A percentile compares a stretch with the other conserved stretches of the same genome.
These are phyloP conservation scores for Zhuqinia jingwanae DNA, from an alignment of 2,888 invertebrate species.

Conservation along the genomic window DNA sequence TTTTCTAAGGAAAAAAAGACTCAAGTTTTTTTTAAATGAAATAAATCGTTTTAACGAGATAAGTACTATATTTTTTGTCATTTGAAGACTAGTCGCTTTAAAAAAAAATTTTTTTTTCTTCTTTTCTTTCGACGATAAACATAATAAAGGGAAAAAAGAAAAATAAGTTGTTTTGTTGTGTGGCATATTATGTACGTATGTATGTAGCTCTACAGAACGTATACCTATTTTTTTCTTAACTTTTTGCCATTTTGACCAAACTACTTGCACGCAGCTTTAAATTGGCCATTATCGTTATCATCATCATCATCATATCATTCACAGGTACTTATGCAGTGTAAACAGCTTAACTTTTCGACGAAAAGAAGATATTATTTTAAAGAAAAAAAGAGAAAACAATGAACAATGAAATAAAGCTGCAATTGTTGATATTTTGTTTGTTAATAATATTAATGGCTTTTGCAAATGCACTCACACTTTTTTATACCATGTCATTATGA, in stretches of 20 bases:
- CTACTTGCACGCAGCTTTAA: not conserved
- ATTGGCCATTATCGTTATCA: constrained; percentile 21
- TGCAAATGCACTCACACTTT: not conserved
- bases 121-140: no score
- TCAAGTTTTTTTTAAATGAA: not conserved
- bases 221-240: not conserved
- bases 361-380: constrained; percentile 11
- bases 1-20: not conserved
- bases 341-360: not conserved
- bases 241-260: constrained; percentile 46
- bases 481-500: not conserved
- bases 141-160: not conserved
- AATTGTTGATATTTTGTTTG: constrained; percentile 28
- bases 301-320: no score
- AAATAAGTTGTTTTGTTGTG: not conserved
- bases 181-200: not conserved
- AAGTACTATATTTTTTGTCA: not conserved
- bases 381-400: not conserved
- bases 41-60: not conserved
- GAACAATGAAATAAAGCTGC: constrained; percentile 28
- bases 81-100: not conserved
- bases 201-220: no score
- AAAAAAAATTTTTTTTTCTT: no score
- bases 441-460: constrained; percentile 24
- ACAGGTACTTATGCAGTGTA: not conserved